phyloP scores from a whole-genome alignment of 2,113 vertebrate species.

The Carassius auratus region DNA sequence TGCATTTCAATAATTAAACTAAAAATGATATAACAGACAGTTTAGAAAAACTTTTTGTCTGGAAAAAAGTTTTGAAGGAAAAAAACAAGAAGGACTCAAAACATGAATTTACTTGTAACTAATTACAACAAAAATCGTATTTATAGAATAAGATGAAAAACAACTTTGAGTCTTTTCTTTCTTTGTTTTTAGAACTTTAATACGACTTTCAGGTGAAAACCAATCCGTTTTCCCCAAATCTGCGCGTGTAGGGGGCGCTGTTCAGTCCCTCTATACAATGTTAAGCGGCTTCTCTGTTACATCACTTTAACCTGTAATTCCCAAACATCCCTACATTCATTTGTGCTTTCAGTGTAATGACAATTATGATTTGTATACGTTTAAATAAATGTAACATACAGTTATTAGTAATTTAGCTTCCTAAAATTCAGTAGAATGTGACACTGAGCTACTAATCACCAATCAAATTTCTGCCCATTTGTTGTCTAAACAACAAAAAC shows the following conservation, averaged over 20 bases:
- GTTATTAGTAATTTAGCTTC: neutral
- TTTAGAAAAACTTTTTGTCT: neutral
- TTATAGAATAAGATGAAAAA: too few relatives aligned
- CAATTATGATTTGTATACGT: neutral
- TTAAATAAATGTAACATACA: neutral
- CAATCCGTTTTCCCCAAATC: too few relatives aligned
- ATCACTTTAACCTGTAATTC: neutral
- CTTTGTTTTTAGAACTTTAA: neutral
- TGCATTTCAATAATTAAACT: neutral
- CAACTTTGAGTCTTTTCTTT: neutral
- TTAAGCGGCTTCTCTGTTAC: neutral
- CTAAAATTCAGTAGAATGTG: neutral
- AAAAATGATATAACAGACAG: neutral
- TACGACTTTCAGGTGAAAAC: neutral
- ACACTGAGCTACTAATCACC: neutral
- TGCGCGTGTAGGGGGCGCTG: neutral
- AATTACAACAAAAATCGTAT: neutral
- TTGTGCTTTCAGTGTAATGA: neutral
- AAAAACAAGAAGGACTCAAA: neutral
- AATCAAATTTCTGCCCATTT: neutral
- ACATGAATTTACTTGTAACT: neutral
- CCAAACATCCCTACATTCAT: neutral
- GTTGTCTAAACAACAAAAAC: too few relatives aligned
- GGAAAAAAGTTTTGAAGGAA: neutral
- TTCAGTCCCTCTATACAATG: neutral